Percentiles rank a stretch among this genome's conserved stretches.
These are phyloP conservation scores for Plumapathes pennacea DNA, from an alignment of 92 coral and sea anemone species.

Conservation along the genomic window DNA sequence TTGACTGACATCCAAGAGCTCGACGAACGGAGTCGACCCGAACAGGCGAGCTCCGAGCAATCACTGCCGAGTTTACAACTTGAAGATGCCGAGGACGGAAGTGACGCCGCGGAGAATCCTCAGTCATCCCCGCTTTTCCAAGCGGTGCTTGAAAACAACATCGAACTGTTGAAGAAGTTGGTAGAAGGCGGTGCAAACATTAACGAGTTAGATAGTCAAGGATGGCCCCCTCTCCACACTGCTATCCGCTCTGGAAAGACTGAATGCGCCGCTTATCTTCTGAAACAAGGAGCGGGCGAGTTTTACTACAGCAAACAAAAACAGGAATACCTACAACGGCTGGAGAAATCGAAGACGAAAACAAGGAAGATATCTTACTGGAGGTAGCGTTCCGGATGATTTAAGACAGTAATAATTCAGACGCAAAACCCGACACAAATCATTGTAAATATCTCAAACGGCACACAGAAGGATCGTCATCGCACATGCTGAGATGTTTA, in stretches of 20 bases:
- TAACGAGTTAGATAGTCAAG: conserved; percentile 63
- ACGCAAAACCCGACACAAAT: too few species aligned
- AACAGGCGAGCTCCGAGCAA: conserved; percentile 1
- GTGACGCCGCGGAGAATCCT: conserved; percentile 11
- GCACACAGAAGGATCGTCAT: too few species aligned
- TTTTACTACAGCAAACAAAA: conserved; percentile 74
- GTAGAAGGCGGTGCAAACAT: conserved; percentile 72
- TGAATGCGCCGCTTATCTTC: conserved; percentile 72
- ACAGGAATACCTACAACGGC: conserved; percentile 64
- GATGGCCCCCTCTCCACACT: conserved; percentile 85
- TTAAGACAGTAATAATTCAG: too few species aligned
- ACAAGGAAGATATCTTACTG: conserved; percentile 69
- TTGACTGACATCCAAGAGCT: conserved; percentile 59
- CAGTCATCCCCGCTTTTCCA: conserved; percentile 52
- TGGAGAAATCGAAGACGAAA: conserved; percentile 50
- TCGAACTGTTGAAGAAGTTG: conserved; percentile 49
- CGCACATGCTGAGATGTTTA: too few species aligned
- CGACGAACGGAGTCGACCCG: conserved; percentile 31
- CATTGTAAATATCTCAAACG: too few species aligned
- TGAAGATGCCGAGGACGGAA: not conserved
- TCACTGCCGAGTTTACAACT: not conserved
- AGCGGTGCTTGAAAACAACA: conserved; percentile 63
- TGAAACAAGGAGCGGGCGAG: conserved; percentile 83
- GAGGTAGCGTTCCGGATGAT: too few species aligned
- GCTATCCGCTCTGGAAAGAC: conserved; percentile 68